A percentile compares a stretch with the other conserved stretches of the same genome.
phyloP scores from a whole-genome alignment of 2,113 vertebrate species.

The Brachyhypopomus gauderio region DNA sequence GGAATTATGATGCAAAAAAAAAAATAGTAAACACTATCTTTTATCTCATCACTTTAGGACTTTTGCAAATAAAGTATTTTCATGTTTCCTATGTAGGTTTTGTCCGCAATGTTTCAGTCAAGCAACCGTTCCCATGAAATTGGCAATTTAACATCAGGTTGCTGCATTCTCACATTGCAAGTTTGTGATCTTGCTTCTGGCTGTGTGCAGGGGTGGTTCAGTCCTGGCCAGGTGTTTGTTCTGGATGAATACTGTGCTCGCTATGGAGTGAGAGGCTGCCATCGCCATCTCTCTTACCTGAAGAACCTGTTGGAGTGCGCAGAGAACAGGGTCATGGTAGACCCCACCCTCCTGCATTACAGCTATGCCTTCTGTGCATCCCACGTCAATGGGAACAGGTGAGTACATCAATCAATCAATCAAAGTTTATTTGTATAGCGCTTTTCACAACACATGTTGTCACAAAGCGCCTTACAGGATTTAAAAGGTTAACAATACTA shows the following conservation, averaged over 20 bases:
- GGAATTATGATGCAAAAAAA: not conserved
- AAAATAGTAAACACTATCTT: not conserved
- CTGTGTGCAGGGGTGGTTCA: constrained; percentile 92
- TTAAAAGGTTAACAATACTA: too few relatives aligned
- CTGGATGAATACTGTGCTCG: constrained; percentile 96
- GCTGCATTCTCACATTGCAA: not conserved
- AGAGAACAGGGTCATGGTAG: constrained; percentile 86
- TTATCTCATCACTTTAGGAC: not conserved
- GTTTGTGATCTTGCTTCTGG: constrained; percentile 22
- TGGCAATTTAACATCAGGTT: not conserved
- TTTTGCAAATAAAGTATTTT: not conserved
- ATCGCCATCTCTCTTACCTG: constrained; percentile 94
- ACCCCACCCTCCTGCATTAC: constrained; percentile 97
- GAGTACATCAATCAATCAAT: too few relatives aligned
- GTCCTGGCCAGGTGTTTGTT: constrained; percentile 95
- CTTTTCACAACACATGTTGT: too few relatives aligned
- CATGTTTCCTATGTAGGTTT: not conserved
- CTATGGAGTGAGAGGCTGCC: constrained; percentile 92
- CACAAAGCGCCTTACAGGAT: too few relatives aligned
- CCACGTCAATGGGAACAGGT: constrained; percentile 98
- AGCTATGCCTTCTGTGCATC: constrained; percentile 99
- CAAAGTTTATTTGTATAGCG: too few relatives aligned
- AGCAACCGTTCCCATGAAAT: not conserved
- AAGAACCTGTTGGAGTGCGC: constrained; percentile 90
- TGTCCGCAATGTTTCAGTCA: not conserved